phyloP scores from a whole-genome alignment of 2,113 vertebrate species.

The Corvus cornix region DNA sequence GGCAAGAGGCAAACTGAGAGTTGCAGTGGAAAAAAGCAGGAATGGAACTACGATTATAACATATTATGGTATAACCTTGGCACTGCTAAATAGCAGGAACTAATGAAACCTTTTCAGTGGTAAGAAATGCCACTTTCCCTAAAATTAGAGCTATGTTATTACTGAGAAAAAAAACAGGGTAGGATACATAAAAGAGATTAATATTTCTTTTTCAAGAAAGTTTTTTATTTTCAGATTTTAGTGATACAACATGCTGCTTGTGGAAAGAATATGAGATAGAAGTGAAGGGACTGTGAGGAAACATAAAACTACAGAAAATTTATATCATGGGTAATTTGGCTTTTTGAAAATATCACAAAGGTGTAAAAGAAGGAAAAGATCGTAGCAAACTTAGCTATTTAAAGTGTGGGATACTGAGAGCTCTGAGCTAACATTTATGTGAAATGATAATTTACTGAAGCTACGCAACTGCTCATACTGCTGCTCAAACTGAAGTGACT shows the following conservation, averaged over 20 bases:
- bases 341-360: neutral
- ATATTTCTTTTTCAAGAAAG: neutral
- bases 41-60: neutral
- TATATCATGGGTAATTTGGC: neutral
- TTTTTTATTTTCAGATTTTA: neutral
- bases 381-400: neutral
- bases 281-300: neutral
- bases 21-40: neutral
- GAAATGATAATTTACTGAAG: neutral
- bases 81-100: neutral
- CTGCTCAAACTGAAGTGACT: neutral
- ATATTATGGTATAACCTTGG: neutral
- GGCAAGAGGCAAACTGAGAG: neutral
- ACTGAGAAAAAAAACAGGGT: neutral
- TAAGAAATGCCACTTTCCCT: neutral
- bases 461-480: neutral
- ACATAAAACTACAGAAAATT: neutral
- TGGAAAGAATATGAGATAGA: neutral
- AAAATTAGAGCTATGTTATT: neutral
- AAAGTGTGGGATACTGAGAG: neutral
- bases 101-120: neutral
- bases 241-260: neutral
- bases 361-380: neutral
- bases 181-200: neutral
- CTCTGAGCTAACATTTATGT: neutral